Base-by-base conservation (phyloP, 2,888 invertebrate genomes). In the Cinara cedri region DNA sequence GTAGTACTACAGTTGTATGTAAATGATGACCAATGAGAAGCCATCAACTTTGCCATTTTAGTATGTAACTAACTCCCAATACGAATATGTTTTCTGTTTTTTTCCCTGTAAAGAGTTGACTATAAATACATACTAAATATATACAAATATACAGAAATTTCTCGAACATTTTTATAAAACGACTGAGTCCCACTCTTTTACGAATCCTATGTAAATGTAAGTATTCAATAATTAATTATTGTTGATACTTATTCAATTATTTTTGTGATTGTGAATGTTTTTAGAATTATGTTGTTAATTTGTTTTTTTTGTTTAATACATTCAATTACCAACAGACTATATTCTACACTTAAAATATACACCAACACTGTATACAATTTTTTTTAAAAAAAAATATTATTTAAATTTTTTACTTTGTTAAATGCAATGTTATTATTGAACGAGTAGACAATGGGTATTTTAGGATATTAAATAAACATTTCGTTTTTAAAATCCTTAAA, bases 31-130 rank as follows among this genome's bases (percentile, higher is more conserved):
- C 44, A 76, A 44, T 57, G n/a, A 55, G 66, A 66, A 76, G 76
- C 76, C 76, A 76, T 76, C 76, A 26, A 76, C 57, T 66, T 76
- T 76, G 76, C 76, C 76, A 76, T 76, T 76, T 76, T 76, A 76
- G 76, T 76, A 72, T 72, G 72, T 72, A 72, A 72, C n/a, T 34
- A 62, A 62, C 26, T 62, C 26, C 62, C 44, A 6, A 54, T 4
- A 54, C 16, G 34, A 74, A 24, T 24, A 54, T 75, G 65, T 75
- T 75, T 65, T 65, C 54, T 24, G n/a, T 49, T 34, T 34, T 0
- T 14, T 19, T 49, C 26, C 57, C 24, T 11, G 26, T 49, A n/a
- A 60, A 60, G 9, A 9, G 24, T 26, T 60, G 46, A 60, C 14
- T 46, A 60, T 60, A 57, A 14, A 24, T 24, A n/a, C n/a, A n/a